Conservation (phyloP, 2,797 vertebrate species). For the Gadopsis bispinosus region DNA sequence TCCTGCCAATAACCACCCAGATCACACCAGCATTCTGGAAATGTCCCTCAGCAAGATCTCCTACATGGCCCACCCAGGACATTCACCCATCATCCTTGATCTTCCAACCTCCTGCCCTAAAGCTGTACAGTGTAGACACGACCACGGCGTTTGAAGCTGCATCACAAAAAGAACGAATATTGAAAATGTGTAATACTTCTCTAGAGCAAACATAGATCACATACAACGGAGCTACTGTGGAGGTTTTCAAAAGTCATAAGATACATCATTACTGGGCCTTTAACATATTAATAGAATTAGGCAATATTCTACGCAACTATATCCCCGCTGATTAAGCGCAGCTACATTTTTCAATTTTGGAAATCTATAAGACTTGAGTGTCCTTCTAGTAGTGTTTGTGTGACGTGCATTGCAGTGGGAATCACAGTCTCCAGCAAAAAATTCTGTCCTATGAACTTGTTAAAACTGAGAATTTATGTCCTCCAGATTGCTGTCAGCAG, state of each 20-base stretch:
- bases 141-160: background rate
- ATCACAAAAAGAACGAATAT: background rate
- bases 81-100: constrained; percentile 46
- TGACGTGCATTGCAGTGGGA: constrained; percentile 13
- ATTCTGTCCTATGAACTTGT: constrained; percentile 41
- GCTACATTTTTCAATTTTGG: background rate
- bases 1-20: constrained; percentile 2
- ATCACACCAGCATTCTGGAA: constrained; percentile 13
- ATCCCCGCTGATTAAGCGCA: background rate
- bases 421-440: constrained; percentile 26
- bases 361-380: background rate
- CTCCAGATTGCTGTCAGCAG: constrained; percentile 54
- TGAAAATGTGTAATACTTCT: background rate
- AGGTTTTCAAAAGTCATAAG: too few relatives aligned
- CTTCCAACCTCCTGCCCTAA: constrained; percentile 8
- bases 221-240: too few relatives aligned
- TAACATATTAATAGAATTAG: too few relatives aligned
- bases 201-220: background rate
- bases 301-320: background rate
- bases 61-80: constrained; percentile 11
- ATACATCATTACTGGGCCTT: background rate
- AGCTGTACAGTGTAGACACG: constrained; percentile 10
- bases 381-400: constrained; percentile 7
- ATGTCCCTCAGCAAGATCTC: constrained; percentile 37
- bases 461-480: constrained; percentile 54